A percentile compares a stretch with the other conserved stretches of the same genome.
Evolutionary conservation across 2,888 invertebrate genomes (phyloP).

Genomic region (Hartigia nigra): DNA sequence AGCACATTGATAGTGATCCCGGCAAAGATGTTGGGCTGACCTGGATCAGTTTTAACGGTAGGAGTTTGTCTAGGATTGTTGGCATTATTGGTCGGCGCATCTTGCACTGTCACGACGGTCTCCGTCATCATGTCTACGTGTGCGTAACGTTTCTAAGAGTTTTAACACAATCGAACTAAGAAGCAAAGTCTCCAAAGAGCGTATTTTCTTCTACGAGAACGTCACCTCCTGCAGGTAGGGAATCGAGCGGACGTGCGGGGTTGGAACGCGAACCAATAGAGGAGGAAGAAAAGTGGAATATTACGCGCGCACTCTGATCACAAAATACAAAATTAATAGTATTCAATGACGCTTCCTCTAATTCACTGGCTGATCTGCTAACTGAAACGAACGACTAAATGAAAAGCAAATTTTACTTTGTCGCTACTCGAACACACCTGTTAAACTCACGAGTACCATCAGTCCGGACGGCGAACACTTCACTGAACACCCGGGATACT

Average conservation of each 20-base stretch:
- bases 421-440: neutral
- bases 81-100: constrained; percentile 70
- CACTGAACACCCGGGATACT: neutral
- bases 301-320: neutral
- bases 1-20: constrained; percentile 82
- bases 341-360: neutral
- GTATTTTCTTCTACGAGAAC: neutral
- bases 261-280: neutral
- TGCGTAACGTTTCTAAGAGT: constrained; percentile 2
- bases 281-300: neutral
- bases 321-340: neutral
- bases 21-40: constrained; percentile 70
- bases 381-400: neutral
- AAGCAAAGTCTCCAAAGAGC: neutral
- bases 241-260: neutral
- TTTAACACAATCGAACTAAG: neutral
- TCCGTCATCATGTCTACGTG: constrained; percentile 78
- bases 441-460: neutral
- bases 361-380: neutral
- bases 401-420: neutral
- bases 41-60: constrained; percentile 67
- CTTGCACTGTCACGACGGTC: constrained; percentile 84
- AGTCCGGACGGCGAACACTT: neutral
- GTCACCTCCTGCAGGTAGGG: neutral
- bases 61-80: constrained; percentile 61